phyloP scores from a whole-genome alignment of 2,113 vertebrate species.

The Pterophyllum scalare region DNA sequence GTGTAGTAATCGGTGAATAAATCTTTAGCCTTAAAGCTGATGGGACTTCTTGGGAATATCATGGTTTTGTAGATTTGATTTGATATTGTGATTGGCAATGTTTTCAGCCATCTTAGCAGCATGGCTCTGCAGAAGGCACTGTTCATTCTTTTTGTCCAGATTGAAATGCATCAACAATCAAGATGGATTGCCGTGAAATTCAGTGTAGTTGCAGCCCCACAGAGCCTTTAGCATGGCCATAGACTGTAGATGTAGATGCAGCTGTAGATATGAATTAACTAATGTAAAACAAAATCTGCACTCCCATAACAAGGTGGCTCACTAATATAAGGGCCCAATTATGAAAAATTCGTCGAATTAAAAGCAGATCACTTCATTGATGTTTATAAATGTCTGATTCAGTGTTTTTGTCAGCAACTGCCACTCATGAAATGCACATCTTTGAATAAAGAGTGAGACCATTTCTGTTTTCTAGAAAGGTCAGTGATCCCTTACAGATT shows the following conservation, averaged over 20 bases:
- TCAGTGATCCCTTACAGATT: slow-evolving; percentile 46
- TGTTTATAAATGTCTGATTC: background rate
- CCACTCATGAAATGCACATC: background rate
- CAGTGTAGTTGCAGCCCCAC: background rate
- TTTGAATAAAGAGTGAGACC: slow-evolving; percentile 41
- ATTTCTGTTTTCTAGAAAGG: slow-evolving; percentile 30
- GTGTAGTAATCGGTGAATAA: background rate
- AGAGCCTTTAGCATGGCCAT: background rate
- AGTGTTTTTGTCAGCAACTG: too few relatives aligned
- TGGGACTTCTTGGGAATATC: background rate
- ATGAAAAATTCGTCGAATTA: slow-evolving; percentile 24
- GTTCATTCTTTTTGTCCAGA: background rate
- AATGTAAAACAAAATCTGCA: background rate
- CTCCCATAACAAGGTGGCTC: background rate
- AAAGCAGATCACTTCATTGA: background rate
- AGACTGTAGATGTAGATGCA: background rate
- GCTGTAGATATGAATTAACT: background rate
- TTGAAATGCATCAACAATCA: background rate
- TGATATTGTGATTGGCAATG: background rate
- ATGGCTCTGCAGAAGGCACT: background rate
- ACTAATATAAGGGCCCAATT: slow-evolving; percentile 4
- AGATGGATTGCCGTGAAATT: background rate
- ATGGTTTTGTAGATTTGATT: background rate
- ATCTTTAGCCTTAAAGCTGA: background rate
- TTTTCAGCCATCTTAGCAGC: background rate